A percentile compares a stretch with the other conserved stretches of the same genome.
phyloP scores from a whole-genome alignment of 2,888 invertebrate genomes.

The Plagiodera versicolora region DNA sequence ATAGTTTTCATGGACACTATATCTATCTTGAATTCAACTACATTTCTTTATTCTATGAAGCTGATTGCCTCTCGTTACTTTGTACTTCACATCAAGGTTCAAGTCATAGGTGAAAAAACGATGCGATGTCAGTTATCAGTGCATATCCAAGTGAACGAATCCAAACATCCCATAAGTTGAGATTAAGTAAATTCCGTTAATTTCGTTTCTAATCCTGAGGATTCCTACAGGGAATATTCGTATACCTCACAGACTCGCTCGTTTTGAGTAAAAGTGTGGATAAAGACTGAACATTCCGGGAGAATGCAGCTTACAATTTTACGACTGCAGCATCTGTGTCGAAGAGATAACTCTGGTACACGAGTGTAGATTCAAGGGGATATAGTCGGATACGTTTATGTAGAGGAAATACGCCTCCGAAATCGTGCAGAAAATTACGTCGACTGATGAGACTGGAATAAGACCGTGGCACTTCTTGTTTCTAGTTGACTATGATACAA shows the following conservation, averaged over 20 bases:
- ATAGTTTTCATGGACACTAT: too few relatives aligned
- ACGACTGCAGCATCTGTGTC: slow-evolving; percentile 37
- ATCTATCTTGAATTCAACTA: too few relatives aligned
- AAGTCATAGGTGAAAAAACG: too few relatives aligned
- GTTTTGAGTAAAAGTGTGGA: slow-evolving; percentile 23
- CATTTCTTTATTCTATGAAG: too few relatives aligned
- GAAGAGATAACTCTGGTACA: slow-evolving; percentile 34
- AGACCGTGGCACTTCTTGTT: neutral
- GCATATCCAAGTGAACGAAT: too few relatives aligned
- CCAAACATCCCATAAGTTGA: too few relatives aligned
- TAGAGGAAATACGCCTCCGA: slow-evolving; percentile 18
- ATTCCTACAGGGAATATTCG: neutral
- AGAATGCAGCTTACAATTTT: slow-evolving; percentile 35
- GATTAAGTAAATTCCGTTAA: neutral
- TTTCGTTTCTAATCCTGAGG: neutral
- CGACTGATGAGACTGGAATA: slow-evolving; percentile 4
- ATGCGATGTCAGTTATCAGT: too few relatives aligned
- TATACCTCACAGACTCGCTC: neutral
- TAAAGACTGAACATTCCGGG: slow-evolving; percentile 35
- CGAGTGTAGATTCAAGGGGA: slow-evolving; percentile 24
- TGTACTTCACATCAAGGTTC: too few relatives aligned
- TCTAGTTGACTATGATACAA: neutral
- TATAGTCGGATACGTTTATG: slow-evolving; percentile 26
- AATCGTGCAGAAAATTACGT: slow-evolving; percentile 20
- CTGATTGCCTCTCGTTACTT: too few relatives aligned